Conservation (phyloP, 2,113 vertebrate genomes). For the Silurus asotus region DNA sequence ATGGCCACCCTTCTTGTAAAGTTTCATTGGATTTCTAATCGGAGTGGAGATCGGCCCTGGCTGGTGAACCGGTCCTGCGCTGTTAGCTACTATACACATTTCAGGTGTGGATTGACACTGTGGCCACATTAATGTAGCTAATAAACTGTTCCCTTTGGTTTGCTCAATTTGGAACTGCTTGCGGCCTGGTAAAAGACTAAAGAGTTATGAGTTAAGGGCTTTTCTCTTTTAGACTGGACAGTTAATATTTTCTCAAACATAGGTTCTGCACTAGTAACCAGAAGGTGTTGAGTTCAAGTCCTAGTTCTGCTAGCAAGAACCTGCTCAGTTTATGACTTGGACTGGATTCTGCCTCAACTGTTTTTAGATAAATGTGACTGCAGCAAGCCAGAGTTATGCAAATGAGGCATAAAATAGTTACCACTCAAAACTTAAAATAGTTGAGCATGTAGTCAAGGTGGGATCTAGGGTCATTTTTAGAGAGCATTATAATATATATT, state of each 20-base stretch:
- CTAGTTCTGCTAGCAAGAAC: not conserved
- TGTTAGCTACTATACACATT: constrained; percentile 10
- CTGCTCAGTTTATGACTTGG: not conserved
- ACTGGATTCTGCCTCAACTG: not conserved
- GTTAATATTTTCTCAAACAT: not conserved
- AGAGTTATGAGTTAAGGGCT: not conserved
- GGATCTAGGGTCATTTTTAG: not conserved
- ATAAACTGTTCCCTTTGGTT: constrained; percentile 5
- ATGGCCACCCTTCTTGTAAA: constrained; percentile 38
- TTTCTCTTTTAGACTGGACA: not conserved
- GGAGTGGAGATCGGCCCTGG: constrained; percentile 24
- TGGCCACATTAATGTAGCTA: constrained; percentile 23
- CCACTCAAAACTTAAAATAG: not conserved
- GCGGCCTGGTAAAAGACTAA: not conserved
- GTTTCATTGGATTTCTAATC: constrained; percentile 50
- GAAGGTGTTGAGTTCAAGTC: not conserved
- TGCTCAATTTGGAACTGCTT: not conserved
- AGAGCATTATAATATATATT: not conserved
- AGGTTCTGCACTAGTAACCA: not conserved
- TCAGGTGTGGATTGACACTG: constrained; percentile 21
- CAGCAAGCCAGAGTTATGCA: not conserved
- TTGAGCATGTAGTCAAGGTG: not conserved
- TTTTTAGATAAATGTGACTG: not conserved
- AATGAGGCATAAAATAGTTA: not conserved
- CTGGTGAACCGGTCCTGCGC: constrained; percentile 30